Evolutionary conservation across 2,888 invertebrate species (phyloP), one percentile per base, ranked within the genome.

Genomic region (Aporophyla lueneburgensis): DNA sequence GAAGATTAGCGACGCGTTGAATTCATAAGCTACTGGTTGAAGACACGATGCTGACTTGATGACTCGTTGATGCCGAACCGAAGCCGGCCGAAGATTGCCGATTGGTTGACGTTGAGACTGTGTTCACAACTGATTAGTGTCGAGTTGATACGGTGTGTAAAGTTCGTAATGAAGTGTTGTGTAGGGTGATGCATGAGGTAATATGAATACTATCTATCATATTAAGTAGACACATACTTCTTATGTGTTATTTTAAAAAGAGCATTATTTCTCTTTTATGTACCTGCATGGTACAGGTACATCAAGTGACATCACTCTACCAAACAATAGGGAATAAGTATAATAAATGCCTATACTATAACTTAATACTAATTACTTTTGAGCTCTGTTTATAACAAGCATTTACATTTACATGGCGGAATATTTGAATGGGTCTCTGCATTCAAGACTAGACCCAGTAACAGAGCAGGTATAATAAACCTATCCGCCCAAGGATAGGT

Each of bases 351-450:
- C 14, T 21, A 40, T 21, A 21, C 16, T 21, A 68, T 21, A 72
- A n/a, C 19, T 54, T n/a, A n/a, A 16, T 56, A 63, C 10, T 43
- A 43, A 43, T 43, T 21, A 72, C 33, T 59, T 59, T 74, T 43
- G 3, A 74, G 58, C 16, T 40, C 24, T 40, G 19, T 71, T 56
- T 49, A 49, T 7, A n/a, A 21, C 12, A 16, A 58, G 56, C 7
- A 24, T 73, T 33, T n/a, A 5, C 16, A n/a, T n/a, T 12, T 56
- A 56, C 10, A 56, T 49, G 33, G 46, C 19, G 9, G 19, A 46
- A 70, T 63, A 49, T 49, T 33, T 19, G 9, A 0, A 43, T 43
- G 10, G 4, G 16, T 24, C 16, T 19, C n/a, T 40, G 33, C n/a
- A 46, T 33, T 46, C 27, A n/a, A 46, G 66, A 46, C 7, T n/a